Base-by-base conservation (phyloP, 1,140 invertebrate species). In the Macrobrachium nipponense region DNA sequence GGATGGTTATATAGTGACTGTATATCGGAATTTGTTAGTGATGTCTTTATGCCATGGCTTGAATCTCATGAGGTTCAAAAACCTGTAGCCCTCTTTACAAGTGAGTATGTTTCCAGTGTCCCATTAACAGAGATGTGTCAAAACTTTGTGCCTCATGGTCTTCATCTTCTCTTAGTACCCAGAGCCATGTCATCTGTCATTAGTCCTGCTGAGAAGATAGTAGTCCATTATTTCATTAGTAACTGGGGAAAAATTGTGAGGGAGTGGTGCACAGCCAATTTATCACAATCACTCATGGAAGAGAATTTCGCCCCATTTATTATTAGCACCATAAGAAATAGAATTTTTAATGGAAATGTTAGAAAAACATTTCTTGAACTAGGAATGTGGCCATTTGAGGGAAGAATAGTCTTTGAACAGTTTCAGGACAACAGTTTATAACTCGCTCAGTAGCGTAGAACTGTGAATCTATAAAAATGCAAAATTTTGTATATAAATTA, bases 21-120 rank as follows among this genome's bases (percentile, higher is more conserved):
- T 15, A 72, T 86, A 14, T 43, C 70, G 6, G 84, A 86, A 23
- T 86, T 86, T 80, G 77, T 86, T 0, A 80, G 77, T 73, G 84
- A 86, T 62, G 84, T 79, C 17, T 80, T 86, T 44, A 78, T 86
- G 2, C 84, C 84, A 18, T 86, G 84, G 84, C 84, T 86, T n/a
- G 61, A 73, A 68, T 62, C 62, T 36, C 58, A 27, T 0, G 14
- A 60, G 11, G 20, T 72, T 6, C 62, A 75, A 66, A 75, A 80
- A 58, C 84, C 84, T 7, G 84, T 78, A 59, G 76, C 84, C 7
- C 84, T 86, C 59, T 86, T 86, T 68, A 62, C 84, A 27, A 86
- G 51, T 23, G 84, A 86, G 23, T 86, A 62, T 51, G 43, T 86
- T 20, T 86, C 84, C 36, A 80, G 73, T 36, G 60, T 86, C 20